Evolutionary conservation across 2,888 invertebrate species (phyloP), one percentile per base, ranked within the genome.

Genomic region (Gonocerus acuteangulatus): DNA sequence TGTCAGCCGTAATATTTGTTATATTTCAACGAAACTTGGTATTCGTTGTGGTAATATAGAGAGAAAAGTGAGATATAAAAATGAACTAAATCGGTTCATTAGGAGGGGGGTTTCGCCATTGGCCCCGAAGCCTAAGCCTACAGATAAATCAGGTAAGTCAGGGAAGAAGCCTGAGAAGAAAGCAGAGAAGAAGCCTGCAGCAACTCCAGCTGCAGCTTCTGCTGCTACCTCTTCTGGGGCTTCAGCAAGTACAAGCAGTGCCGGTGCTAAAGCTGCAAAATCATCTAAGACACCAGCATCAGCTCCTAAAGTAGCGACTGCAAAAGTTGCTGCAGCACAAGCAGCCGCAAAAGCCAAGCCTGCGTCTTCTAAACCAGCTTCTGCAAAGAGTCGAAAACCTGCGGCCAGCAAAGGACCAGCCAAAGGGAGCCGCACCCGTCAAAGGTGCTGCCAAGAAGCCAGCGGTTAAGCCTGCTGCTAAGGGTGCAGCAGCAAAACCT

Each of bases 91-190:
- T n/a, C n/a, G n/a, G n/a, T n/a, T n/a, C n/a, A n/a, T n/a, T n/a
- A n/a, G n/a, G n/a, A n/a, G n/a, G n/a, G n/a, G n/a, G n/a, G n/a
- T n/a, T n/a, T n/a, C n/a, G n/a, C n/a, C n/a, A n/a, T n/a, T 91
- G 91, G 87, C 89, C 81, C 89, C 90, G 76, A 91, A 91, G 82
- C 85, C 80, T 68, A 81, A 81, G 73, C 74, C 88, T 74, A 82
- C 87, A 72, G 89, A 89, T 74, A 89, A 89, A 80, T 80, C 89
- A 78, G 63, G 62, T 49, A 64, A 65, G 51, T 16, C 62, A 36
- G 67, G 66, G 21, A 69, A 62, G 65, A 75, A 75, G 63, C 54
- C 74, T 9, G 75, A 74, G 57, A 82, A 81, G 71, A 77, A 81
- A 71, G 75, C 75, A 68, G 83, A 79, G 71, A 83, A 79, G 73